Conservation (phyloP, 2,113 vertebrate genomes). For the Pachypanchax playfairii region DNA sequence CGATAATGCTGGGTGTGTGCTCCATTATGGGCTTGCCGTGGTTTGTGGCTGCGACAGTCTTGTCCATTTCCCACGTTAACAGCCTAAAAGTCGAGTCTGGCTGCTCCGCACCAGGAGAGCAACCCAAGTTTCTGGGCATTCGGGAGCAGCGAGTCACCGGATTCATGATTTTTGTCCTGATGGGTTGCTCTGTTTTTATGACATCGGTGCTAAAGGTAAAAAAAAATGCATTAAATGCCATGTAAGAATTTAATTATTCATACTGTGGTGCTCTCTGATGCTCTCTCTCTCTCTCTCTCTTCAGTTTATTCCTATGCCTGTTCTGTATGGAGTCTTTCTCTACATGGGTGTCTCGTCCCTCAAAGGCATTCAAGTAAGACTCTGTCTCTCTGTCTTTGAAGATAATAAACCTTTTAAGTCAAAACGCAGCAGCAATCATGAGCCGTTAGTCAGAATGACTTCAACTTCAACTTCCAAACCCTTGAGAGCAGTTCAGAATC, state of each 20-base stretch:
- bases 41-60: slow-evolving; percentile 95
- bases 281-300: slow-evolving; percentile 22
- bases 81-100: slow-evolving; percentile 95
- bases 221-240: neutral
- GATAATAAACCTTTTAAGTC: slow-evolving; percentile 21
- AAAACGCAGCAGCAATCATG: slow-evolving; percentile 16
- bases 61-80: slow-evolving; percentile 97
- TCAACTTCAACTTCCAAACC: slow-evolving; percentile 7
- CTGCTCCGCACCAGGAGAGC: slow-evolving; percentile 94
- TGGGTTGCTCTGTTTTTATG: slow-evolving; percentile 97
- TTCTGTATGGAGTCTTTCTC: slow-evolving; percentile 95
- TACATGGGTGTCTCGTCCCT: slow-evolving; percentile 97
- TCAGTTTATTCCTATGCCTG: slow-evolving; percentile 98
- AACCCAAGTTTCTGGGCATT: slow-evolving; percentile 95
- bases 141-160: slow-evolving; percentile 93
- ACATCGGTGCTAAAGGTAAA: slow-evolving; percentile 91
- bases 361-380: slow-evolving; percentile 94
- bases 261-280: neutral
- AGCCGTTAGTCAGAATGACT: slow-evolving; percentile 27
- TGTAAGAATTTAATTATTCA: neutral
- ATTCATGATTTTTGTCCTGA: slow-evolving; percentile 92
- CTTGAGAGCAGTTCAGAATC: slow-evolving; percentile 37
- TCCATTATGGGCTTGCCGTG: slow-evolving; percentile 95
- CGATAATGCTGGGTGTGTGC: slow-evolving; percentile 91
- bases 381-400: slow-evolving; percentile 30